Percentiles rank a stretch among this genome's conserved stretches.
phyloP scores from a whole-genome alignment of 2,113 vertebrate species.

The Mobula birostris region DNA sequence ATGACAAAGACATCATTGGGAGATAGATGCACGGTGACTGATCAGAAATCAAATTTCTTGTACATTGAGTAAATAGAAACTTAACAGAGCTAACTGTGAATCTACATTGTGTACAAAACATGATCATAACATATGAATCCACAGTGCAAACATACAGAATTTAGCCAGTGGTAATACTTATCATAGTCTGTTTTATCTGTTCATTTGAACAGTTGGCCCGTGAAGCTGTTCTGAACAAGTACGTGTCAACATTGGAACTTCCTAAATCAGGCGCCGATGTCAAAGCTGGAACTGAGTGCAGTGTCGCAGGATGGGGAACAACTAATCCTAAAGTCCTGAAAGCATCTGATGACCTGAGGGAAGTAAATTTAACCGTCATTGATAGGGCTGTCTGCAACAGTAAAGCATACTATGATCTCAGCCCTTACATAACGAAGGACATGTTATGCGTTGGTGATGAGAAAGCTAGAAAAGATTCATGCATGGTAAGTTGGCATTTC shows the following conservation, averaged over 20 bases:
- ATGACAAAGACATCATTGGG: too few species aligned
- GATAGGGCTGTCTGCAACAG: not conserved
- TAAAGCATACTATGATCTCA: not conserved
- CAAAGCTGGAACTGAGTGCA: slow-evolving; percentile 20
- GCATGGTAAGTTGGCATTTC: not conserved
- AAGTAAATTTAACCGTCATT: not conserved
- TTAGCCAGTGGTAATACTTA: not conserved
- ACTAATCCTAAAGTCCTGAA: not conserved
- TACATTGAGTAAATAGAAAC: too few species aligned
- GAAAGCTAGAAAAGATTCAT: slow-evolving; percentile 8
- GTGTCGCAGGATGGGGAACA: slow-evolving; percentile 20
- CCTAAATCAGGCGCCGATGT: slow-evolving; percentile 4
- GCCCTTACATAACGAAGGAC: slow-evolving; percentile 3
- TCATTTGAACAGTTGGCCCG: slow-evolving; percentile 8
- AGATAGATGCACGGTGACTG: too few species aligned
- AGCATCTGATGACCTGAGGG: not conserved
- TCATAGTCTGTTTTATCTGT: not conserved
- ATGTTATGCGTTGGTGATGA: slow-evolving; percentile 29
- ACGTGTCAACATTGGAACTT: not conserved
- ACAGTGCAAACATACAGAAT: too few species aligned
- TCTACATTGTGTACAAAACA: too few species aligned
- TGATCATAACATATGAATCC: too few species aligned
- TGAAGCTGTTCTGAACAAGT: not conserved
- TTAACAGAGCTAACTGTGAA: too few species aligned
- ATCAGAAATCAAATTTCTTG: too few species aligned